phyloP scores from a whole-genome alignment of 2,888 invertebrate genomes.

The Philonicus albiceps region DNA sequence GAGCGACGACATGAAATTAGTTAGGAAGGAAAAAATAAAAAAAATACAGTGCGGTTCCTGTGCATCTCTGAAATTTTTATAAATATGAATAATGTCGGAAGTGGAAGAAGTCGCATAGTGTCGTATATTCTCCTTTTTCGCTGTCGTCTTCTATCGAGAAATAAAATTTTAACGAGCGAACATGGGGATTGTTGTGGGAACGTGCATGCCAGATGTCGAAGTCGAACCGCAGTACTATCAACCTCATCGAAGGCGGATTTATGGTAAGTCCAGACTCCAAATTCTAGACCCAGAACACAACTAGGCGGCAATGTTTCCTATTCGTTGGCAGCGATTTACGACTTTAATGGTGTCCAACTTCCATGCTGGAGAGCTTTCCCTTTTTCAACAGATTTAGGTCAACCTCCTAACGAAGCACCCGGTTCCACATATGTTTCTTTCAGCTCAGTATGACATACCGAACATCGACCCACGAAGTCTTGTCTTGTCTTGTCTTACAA shows the following conservation, averaged over 20 bases:
- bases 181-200: conserved; percentile 78
- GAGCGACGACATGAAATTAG: not conserved
- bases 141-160: conserved; percentile 51
- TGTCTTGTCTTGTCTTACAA: not conserved
- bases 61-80: not conserved
- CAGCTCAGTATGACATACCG: not conserved
- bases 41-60: not conserved
- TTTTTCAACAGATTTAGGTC: not conserved
- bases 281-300: not conserved
- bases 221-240: conserved; percentile 65
- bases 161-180: conserved; percentile 37
- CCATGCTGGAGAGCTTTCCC: not conserved
- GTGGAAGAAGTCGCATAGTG: conserved; percentile 55
- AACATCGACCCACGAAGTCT: not conserved
- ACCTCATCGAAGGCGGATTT: conserved; percentile 59
- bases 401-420: not conserved
- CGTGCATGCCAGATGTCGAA: conserved; percentile 75
- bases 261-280: conserved; percentile 58
- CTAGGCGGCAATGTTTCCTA: not conserved
- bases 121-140: not conserved
- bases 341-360: not conserved
- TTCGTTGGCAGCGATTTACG: not conserved
- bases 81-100: conserved; percentile 32
- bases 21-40: not conserved
- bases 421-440: not conserved